phyloP scores from a whole-genome alignment of 2,888 invertebrate genomes.

The Cheilosia grossa region DNA sequence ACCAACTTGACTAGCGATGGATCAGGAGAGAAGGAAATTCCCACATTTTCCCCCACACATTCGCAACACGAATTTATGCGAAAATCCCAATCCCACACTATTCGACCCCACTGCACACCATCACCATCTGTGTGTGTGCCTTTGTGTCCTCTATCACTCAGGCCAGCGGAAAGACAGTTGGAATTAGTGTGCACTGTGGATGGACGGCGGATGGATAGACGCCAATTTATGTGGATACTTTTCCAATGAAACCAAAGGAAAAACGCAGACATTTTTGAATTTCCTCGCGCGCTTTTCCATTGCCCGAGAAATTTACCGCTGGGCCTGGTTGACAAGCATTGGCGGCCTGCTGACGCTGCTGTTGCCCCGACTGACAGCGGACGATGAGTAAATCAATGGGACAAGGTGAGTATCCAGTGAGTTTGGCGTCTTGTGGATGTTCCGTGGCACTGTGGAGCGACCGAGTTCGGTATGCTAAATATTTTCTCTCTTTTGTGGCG shows the following conservation, averaged over 20 bases:
- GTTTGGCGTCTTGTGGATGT: slow-evolving; percentile 30
- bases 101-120: slow-evolving; percentile 11
- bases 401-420: slow-evolving; percentile 66
- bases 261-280: slow-evolving; percentile 43
- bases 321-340: slow-evolving; percentile 49
- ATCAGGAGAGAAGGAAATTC: slow-evolving; percentile 67
- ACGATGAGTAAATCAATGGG: slow-evolving; percentile 70
- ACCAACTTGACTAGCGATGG: slow-evolving; percentile 35
- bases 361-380: slow-evolving; percentile 56
- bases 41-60: slow-evolving; percentile 68
- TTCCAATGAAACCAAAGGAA: slow-evolving; percentile 44
- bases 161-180: slow-evolving; percentile 41
- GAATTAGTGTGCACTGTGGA: slow-evolving; percentile 58
- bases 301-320: slow-evolving; percentile 24
- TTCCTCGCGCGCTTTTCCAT: slow-evolving; percentile 54
- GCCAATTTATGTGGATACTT: slow-evolving; percentile 67
- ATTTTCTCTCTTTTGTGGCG: slow-evolving; percentile 29
- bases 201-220: slow-evolving; percentile 66
- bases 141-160: slow-evolving; percentile 56
- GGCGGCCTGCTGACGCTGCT: slow-evolving; percentile 44
- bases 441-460: background rate
- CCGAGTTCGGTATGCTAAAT: slow-evolving; percentile 53
- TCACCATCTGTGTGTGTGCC: background rate
- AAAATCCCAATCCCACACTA: slow-evolving; percentile 63
- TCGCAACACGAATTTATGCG: slow-evolving; percentile 62